phyloP scores from a whole-genome alignment of 2,113 vertebrate genomes.

The Loxodonta africana region DNA sequence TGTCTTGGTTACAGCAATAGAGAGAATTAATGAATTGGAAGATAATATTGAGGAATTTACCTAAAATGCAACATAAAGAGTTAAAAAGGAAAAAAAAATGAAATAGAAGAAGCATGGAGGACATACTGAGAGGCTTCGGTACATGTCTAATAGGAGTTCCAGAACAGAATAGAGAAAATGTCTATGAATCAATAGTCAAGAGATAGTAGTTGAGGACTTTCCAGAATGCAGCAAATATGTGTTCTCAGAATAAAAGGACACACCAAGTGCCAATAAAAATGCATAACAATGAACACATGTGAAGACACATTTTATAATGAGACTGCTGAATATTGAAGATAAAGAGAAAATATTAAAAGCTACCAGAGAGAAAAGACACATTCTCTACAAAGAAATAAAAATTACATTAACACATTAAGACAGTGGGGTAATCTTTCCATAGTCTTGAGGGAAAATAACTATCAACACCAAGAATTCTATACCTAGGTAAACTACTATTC shows the following conservation, averaged over 20 bases:
- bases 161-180: neutral
- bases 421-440: neutral
- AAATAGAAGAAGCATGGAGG: neutral
- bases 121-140: neutral
- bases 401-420: neutral
- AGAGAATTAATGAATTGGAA: neutral
- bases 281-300: neutral
- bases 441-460: neutral
- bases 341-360: neutral
- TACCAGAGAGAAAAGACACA: too few species aligned
- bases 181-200: neutral
- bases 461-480: neutral
- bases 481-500: neutral
- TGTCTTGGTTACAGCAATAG: neutral
- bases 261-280: neutral
- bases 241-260: slow-evolving; percentile 15
- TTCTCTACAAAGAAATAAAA: too few species aligned
- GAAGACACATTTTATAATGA: neutral
- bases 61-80: neutral
- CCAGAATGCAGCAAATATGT: neutral
- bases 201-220: neutral
- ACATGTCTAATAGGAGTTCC: neutral
- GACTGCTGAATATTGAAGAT: neutral
- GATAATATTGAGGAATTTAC: neutral
- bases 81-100: neutral